Conservation (phyloP, 2,113 vertebrate species). For the Camarhynchus parvulus region DNA sequence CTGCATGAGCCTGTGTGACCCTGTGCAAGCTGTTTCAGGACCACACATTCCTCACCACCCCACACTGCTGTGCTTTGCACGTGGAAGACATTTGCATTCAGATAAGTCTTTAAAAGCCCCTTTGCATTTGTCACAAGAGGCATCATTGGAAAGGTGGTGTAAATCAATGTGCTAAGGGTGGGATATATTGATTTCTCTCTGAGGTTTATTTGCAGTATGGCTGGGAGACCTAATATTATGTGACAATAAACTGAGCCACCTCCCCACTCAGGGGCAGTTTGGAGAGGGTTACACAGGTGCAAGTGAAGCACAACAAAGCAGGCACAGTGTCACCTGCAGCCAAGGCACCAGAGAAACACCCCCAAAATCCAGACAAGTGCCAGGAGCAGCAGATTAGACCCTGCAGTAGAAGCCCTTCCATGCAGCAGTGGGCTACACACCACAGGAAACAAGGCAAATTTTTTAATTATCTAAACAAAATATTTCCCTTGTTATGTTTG, state of each 20-base stretch:
- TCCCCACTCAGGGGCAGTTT: not conserved
- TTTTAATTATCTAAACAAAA: not conserved
- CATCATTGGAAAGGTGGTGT: not conserved
- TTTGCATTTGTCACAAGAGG: conserved; percentile 1
- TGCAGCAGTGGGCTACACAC: not conserved
- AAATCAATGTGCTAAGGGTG: conserved; percentile 29
- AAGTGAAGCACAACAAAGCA: not conserved
- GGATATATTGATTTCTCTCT: conserved; percentile 35
- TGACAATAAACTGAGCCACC: not conserved
- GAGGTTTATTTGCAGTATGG: conserved; percentile 11
- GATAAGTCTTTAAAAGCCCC: not conserved
- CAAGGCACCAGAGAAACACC: not conserved
- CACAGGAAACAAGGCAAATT: not conserved
- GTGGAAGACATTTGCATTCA: not conserved
- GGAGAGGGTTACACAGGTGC: not conserved
- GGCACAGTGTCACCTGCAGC: not conserved
- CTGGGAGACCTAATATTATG: conserved; percentile 14
- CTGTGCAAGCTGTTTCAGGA: not conserved
- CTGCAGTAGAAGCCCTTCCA: not conserved
- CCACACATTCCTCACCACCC: not conserved
- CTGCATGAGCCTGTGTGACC: fast-evolving
- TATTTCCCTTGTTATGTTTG: not conserved
- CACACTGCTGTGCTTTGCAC: not conserved
- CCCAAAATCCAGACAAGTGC: not conserved
- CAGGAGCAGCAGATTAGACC: not conserved